Conservation (phyloP, 2,888 invertebrate genomes). For the Dyspetes luteomarginatus region DNA sequence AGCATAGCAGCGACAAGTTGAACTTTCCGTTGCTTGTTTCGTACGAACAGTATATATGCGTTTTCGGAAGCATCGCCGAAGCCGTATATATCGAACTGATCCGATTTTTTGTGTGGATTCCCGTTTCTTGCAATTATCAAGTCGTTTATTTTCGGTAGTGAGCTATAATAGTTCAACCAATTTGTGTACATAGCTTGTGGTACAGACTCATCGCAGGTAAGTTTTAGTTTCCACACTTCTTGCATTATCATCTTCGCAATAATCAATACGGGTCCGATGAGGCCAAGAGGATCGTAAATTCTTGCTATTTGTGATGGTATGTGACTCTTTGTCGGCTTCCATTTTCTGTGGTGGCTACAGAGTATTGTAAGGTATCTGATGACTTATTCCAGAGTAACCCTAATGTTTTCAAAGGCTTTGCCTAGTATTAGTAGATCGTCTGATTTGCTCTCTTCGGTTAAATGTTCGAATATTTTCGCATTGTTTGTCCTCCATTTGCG, state of each 20-base stretch:
- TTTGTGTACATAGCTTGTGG: not conserved
- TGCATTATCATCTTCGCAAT: conserved; percentile 46
- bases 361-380: conserved; percentile 36
- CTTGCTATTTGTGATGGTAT: conserved; percentile 45
- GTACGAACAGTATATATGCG: conserved; percentile 69
- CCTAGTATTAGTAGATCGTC: conserved; percentile 46
- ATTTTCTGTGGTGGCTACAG: conserved; percentile 12
- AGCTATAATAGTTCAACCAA: conserved; percentile 37
- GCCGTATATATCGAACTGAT: conserved; percentile 46
- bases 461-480: conserved; percentile 23
- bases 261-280: conserved; percentile 42
- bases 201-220: conserved; percentile 35
- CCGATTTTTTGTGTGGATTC: not conserved
- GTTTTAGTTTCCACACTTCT: conserved; percentile 23
- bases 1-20: no score
- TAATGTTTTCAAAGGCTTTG: conserved; percentile 40
- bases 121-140: conserved; percentile 55
- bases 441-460: conserved; percentile 11
- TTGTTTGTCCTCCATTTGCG: conserved; percentile 54
- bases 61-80: conserved; percentile 70
- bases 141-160: conserved; percentile 34
- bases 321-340: conserved; percentile 29
- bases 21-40: no score
- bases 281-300: conserved; percentile 51
- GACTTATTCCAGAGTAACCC: conserved; percentile 56